phyloP scores from a whole-genome alignment of 2,888 invertebrate genomes.

The Leptopterna dolabrata region DNA sequence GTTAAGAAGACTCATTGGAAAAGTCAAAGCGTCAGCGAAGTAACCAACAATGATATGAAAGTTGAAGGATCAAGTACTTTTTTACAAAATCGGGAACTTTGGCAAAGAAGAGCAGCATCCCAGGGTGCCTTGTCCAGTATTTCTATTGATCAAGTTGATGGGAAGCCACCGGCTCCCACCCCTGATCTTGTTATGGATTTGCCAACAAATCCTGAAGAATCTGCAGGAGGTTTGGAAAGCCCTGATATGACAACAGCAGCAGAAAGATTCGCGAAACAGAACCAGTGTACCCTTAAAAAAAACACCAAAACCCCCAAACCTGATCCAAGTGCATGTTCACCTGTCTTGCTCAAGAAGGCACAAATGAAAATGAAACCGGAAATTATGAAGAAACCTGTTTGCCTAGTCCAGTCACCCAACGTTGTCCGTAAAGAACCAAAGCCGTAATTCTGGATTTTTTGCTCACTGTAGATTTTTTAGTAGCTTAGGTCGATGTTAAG shows the following conservation, averaged over 20 bases:
- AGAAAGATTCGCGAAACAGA: constrained; percentile 82
- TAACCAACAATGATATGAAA: constrained; percentile 50
- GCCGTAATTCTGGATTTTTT: not conserved
- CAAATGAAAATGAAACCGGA: constrained; percentile 81
- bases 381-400: constrained; percentile 76
- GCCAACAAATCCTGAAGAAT: constrained; percentile 70
- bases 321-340: constrained; percentile 58
- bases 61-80: constrained; percentile 65
- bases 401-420: constrained; percentile 51
- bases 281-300: constrained; percentile 82
- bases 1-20: constrained; percentile 66
- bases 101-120: constrained; percentile 73
- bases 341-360: constrained; percentile 72
- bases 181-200: constrained; percentile 88
- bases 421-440: constrained; percentile 47
- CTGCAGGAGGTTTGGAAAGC: constrained; percentile 68
- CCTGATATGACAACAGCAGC: constrained; percentile 80
- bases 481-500: not conserved
- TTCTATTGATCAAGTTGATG: not conserved
- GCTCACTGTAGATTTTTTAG: not conserved
- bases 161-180: constrained; percentile 68
- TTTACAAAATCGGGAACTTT: constrained; percentile 71
- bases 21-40: constrained; percentile 69
- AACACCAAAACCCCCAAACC: constrained; percentile 69
- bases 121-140: constrained; percentile 66